Evolutionary conservation across 2,797 vertebrate species (phyloP).

Genomic region (Micropoecilia bifurca): DNA sequence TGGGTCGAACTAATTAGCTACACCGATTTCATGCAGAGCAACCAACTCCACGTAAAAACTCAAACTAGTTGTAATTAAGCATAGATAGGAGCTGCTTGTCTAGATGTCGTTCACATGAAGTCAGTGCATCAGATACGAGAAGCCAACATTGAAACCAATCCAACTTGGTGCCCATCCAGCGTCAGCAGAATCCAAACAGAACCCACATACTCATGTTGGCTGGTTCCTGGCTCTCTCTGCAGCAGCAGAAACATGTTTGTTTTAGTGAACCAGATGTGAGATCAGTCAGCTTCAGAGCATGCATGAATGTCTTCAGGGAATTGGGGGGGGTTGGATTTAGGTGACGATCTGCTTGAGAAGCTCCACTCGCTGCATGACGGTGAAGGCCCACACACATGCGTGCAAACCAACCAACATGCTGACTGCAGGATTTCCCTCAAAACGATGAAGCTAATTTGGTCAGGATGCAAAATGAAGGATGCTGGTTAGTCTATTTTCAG

Average conservation of each 20-base stretch:
- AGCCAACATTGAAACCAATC: not conserved
- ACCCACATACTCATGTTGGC: not conserved
- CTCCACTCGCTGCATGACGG: conserved; percentile 15
- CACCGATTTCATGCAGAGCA: not conserved
- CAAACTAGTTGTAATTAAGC: not conserved
- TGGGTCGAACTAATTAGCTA: not conserved
- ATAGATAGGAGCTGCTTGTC: not conserved
- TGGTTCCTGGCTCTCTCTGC: not conserved
- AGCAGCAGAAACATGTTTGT: not conserved
- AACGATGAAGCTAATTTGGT: conserved; percentile 36
- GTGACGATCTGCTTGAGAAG: conserved; percentile 32
- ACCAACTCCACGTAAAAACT: not conserved
- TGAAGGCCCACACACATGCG: conserved; percentile 21
- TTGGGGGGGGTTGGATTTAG: conserved; percentile 40
- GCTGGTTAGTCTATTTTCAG: conserved; percentile 29
- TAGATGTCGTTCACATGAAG: not conserved
- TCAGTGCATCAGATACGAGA: not conserved
- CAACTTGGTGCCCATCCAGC: not conserved
- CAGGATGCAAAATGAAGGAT: not conserved
- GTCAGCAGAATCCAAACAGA: not conserved
- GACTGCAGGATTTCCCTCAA: conserved; percentile 51
- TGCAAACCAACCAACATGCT: not conserved
- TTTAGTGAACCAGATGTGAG: conserved; percentile 31
- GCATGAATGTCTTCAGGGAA: conserved; percentile 32
- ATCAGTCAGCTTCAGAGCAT: conserved; percentile 33